Evolutionary conservation across 1,140 invertebrate genomes (phyloP).

Genomic region (Drosophila nebulosa): DNA sequence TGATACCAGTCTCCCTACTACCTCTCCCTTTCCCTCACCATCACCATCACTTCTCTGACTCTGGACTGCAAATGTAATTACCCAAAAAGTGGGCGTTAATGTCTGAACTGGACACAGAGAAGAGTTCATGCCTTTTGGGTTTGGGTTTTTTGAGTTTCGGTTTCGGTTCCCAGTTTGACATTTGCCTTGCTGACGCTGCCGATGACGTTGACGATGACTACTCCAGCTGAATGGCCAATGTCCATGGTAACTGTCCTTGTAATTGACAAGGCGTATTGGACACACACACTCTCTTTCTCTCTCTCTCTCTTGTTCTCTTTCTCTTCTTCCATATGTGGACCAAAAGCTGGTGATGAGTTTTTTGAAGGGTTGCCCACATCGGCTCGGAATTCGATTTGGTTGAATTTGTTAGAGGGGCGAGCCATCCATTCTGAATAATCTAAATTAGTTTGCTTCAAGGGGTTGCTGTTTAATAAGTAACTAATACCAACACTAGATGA

Average conservation of each 20-base stretch:
- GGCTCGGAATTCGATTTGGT: neutral
- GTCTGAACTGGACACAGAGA: conserved; percentile 11
- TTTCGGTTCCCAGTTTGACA: neutral
- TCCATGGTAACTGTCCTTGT: conserved; percentile 40
- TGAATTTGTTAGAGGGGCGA: neutral
- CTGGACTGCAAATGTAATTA: conserved; percentile 45
- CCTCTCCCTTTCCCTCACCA: neutral
- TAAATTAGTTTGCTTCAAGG: neutral
- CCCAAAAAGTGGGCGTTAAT: conserved; percentile 38
- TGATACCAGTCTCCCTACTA: too few relatives aligned
- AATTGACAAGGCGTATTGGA: conserved; percentile 37
- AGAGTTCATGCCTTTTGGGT: neutral
- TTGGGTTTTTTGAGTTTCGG: neutral
- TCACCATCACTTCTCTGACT: neutral
- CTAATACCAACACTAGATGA: too few relatives aligned
- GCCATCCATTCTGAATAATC: neutral
- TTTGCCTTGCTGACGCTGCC: too few relatives aligned
- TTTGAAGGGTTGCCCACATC: conserved; percentile 1
- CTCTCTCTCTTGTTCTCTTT: neutral
- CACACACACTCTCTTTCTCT: neutral
- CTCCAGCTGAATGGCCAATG: conserved; percentile 12
- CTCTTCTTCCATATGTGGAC: neutral
- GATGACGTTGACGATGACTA: conserved; percentile 21
- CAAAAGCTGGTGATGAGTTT: neutral
- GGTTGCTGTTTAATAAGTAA: neutral